A percentile compares a stretch with the other conserved stretches of the same genome.
Conservation (phyloP, 2,113 vertebrate genomes). For the Toxostoma redivivum region DNA sequence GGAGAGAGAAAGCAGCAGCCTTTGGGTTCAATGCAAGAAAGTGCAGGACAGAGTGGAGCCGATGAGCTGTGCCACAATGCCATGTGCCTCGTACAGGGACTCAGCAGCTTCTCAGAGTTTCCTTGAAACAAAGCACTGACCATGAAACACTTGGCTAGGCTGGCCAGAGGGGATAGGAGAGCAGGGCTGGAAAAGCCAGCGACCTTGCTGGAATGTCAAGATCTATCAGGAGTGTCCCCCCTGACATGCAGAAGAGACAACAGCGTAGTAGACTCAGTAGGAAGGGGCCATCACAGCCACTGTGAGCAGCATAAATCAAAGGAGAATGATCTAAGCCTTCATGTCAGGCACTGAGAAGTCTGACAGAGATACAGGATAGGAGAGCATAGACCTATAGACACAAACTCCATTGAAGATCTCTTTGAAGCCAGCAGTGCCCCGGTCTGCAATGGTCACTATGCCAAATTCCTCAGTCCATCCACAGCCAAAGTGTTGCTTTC, state of each 20-base stretch:
- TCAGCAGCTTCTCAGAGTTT: neutral
- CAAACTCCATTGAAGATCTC: neutral
- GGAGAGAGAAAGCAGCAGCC: neutral
- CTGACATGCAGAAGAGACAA: neutral
- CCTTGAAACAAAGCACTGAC: neutral
- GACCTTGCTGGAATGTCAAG: neutral
- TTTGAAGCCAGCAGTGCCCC: neutral
- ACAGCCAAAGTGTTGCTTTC: neutral
- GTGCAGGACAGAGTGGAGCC: neutral
- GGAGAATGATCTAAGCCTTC: neutral
- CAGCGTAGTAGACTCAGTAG: fast-evolving
- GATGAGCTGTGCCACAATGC: neutral
- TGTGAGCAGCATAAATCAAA: neutral
- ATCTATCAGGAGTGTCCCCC: neutral
- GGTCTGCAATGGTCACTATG: fast-evolving
- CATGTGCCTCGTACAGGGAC: fast-evolving
- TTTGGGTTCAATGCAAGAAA: neutral
- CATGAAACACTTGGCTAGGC: neutral
- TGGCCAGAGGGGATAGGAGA: neutral
- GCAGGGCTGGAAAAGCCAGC: neutral
- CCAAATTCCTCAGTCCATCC: neutral
- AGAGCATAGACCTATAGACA: neutral
- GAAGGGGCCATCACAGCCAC: neutral
- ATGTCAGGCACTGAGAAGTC: neutral
- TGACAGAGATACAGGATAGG: neutral